Evolutionary conservation across 2,888 invertebrate species (phyloP).

Genomic region (Cremastobaeus sp.): DNA sequence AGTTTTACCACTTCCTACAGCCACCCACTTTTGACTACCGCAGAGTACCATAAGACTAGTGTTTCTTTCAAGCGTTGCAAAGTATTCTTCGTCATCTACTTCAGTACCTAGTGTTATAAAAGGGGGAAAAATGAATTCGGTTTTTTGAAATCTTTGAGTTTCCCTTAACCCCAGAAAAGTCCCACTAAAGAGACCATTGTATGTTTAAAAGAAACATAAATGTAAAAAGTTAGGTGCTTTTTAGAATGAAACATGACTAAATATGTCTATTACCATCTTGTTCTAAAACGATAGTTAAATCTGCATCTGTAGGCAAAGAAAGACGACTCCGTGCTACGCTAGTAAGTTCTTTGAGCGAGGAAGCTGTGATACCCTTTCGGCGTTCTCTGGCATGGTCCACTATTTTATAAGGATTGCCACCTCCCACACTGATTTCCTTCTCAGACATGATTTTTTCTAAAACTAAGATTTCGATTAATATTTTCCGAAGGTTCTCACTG

Average conservation of each 20-base stretch:
- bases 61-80: slow-evolving; percentile 92
- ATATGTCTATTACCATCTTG: slow-evolving; percentile 88
- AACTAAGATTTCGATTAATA: too few species aligned
- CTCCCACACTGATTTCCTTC: slow-evolving; percentile 71
- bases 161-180: too few species aligned
- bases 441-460: slow-evolving; percentile 57
- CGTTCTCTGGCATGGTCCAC: slow-evolving; percentile 88
- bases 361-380: slow-evolving; percentile 90
- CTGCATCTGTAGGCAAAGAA: slow-evolving; percentile 81
- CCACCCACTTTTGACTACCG: slow-evolving; percentile 87
- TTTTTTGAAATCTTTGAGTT: too few species aligned
- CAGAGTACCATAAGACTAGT: slow-evolving; percentile 90
- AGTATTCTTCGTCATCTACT: slow-evolving; percentile 97
- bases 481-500: too few species aligned
- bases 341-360: slow-evolving; percentile 87
- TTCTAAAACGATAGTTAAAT: slow-evolving; percentile 90
- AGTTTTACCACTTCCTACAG: slow-evolving; percentile 72
- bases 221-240: too few species aligned
- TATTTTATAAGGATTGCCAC: slow-evolving; percentile 86
- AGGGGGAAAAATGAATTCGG: too few species aligned
- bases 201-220: too few species aligned
- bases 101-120: slow-evolving; percentile 92
- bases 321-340: slow-evolving; percentile 87
- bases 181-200: too few species aligned
- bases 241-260: too few species aligned